Evolutionary conservation across 2,888 invertebrate species (phyloP).

Genomic region (Microdon myrmicae): DNA sequence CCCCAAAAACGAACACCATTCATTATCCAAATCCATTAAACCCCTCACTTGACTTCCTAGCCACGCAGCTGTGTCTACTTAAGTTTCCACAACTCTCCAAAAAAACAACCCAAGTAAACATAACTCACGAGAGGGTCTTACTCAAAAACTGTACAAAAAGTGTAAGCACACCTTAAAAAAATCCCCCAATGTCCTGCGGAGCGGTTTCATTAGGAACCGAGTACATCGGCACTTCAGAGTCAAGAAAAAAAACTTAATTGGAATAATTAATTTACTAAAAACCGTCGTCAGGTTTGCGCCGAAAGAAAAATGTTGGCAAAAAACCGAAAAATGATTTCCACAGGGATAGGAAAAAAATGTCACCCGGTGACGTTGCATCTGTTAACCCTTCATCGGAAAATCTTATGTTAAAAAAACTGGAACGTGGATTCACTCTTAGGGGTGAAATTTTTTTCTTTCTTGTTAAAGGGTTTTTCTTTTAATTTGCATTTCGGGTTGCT

Average conservation of each 20-base stretch:
- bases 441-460: constrained; percentile 23
- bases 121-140: constrained; percentile 5
- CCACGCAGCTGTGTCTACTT: constrained; percentile 41
- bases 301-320: constrained; percentile 3
- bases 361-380: constrained; percentile 25
- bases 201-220: constrained; percentile 15
- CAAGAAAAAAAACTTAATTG: constrained; percentile 41
- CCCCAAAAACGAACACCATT: constrained; percentile 18
- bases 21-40: constrained; percentile 27
- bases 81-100: constrained; percentile 19
- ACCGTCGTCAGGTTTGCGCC: constrained; percentile 28
- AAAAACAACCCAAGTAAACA: constrained; percentile 13
- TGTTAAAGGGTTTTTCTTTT: constrained; percentile 26
- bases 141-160: constrained; percentile 16
- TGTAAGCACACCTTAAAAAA: constrained; percentile 15
- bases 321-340: constrained; percentile 7
- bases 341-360: constrained; percentile 5
- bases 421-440: constrained; percentile 18
- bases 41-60: constrained; percentile 39
- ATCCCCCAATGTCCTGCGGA: constrained; percentile 20
- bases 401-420: constrained; percentile 5
- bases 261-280: constrained; percentile 50
- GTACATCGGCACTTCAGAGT: constrained; percentile 24
- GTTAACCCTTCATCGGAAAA: constrained; percentile 35
- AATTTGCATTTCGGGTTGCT: constrained; percentile 23